Evolutionary conservation across 2,888 invertebrate genomes (phyloP).

Genomic region (Aplocera efformata): DNA sequence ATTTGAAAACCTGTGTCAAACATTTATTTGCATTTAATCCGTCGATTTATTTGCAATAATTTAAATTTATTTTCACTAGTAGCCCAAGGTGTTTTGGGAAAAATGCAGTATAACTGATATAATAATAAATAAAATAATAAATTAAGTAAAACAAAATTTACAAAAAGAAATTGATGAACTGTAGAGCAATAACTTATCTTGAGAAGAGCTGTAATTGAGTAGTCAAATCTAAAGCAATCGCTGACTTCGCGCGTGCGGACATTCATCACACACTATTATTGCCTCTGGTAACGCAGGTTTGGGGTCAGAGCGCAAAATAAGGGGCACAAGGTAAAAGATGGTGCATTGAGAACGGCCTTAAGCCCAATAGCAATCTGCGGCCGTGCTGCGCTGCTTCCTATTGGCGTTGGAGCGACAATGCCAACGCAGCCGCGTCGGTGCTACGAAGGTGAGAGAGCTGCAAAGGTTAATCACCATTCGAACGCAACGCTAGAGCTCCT

Average conservation of each 20-base stretch:
- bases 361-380: conserved; percentile 77
- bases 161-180: not conserved
- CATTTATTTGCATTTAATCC: no score
- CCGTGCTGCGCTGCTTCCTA: conserved; percentile 70
- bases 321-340: conserved; percentile 80
- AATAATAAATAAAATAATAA: no score
- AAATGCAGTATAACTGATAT: no score
- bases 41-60: conserved; percentile 11
- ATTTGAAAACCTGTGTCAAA: conserved; percentile 47
- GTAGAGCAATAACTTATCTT: conserved; percentile 1
- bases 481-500: conserved; percentile 31
- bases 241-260: conserved; percentile 30
- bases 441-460: conserved; percentile 66
- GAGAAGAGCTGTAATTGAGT: conserved; percentile 9
- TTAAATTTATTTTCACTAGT: conserved; percentile 15
- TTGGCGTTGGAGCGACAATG: conserved; percentile 76
- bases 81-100: no score
- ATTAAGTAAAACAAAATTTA: no score
- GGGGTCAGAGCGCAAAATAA: conserved; percentile 70
- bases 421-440: conserved; percentile 56
- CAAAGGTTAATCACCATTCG: conserved; percentile 66
- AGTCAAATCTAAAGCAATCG: conserved; percentile 15
- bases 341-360: conserved; percentile 80
- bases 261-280: conserved; percentile 43
- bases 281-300: conserved; percentile 46